phyloP scores from a whole-genome alignment of 2,113 vertebrate genomes.

The Pungitius pungitius region DNA sequence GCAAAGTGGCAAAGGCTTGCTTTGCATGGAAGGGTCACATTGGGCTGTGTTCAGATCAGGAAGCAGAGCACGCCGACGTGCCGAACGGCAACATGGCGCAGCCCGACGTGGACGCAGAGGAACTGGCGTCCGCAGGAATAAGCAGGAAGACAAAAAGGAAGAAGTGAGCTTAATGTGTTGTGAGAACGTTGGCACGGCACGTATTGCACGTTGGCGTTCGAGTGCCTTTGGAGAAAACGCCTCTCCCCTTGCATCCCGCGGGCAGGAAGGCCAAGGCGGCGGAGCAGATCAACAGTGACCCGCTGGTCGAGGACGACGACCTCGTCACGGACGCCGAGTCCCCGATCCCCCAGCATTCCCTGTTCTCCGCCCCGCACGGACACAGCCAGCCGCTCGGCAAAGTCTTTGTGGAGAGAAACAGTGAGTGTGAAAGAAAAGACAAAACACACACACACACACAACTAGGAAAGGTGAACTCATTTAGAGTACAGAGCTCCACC shows the following conservation, averaged over 20 bases:
- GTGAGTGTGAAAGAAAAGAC: constrained; percentile 80
- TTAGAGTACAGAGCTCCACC: neutral
- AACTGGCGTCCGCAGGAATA: constrained; percentile 49
- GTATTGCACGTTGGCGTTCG: too few species aligned
- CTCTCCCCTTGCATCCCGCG: neutral
- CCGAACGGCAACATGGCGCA: constrained; percentile 83
- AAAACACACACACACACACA: too few species aligned
- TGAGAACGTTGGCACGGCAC: neutral
- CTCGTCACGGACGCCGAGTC: constrained; percentile 82
- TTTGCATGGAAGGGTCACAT: neutral
- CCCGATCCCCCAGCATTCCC: constrained; percentile 80
- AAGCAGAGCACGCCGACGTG: constrained; percentile 65
- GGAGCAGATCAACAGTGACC: constrained; percentile 80
- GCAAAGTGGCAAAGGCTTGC: neutral
- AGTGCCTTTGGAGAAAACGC: neutral
- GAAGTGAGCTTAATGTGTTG: constrained; percentile 77
- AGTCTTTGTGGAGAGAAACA: constrained; percentile 91
- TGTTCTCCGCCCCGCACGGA: constrained; percentile 87
- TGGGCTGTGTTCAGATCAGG: constrained; percentile 52
- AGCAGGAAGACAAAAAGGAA: constrained; percentile 86
- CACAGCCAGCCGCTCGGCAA: constrained; percentile 89
- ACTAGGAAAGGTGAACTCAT: neutral
- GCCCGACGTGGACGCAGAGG: constrained; percentile 76
- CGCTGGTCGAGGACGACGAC: constrained; percentile 89
- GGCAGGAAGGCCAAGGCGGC: constrained; percentile 83